phyloP scores from a whole-genome alignment of 1,140 invertebrate species.

The Phthorimaea operculella region DNA sequence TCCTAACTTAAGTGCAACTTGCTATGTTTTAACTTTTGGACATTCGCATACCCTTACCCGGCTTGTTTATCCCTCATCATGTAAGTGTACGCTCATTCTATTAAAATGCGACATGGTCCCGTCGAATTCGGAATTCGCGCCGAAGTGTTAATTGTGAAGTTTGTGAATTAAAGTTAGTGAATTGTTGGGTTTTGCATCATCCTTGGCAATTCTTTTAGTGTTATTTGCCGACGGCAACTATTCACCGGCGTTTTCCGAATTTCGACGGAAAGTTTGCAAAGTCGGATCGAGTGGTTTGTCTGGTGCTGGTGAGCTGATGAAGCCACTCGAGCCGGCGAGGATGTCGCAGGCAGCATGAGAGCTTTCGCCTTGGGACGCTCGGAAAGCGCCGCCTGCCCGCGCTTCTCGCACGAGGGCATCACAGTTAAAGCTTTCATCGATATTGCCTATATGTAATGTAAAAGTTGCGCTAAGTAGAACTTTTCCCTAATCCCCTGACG shows the following conservation, averaged over 20 bases:
- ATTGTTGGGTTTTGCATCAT: conserved; percentile 24
- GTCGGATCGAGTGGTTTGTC: conserved; percentile 37
- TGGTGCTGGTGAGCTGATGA: neutral
- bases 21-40: conserved; percentile 63
- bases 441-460: conserved; percentile 35
- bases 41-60: conserved; percentile 56
- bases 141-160: conserved; percentile 58
- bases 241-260: conserved; percentile 54
- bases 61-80: conserved; percentile 65
- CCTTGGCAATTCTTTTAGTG: conserved; percentile 26
- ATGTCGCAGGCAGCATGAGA: conserved; percentile 13
- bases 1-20: conserved; percentile 61
- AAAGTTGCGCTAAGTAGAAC: conserved; percentile 44
- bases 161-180: conserved; percentile 53
- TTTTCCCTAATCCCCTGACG: conserved; percentile 34
- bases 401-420: conserved; percentile 27
- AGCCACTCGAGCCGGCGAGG: neutral
- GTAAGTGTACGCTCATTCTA: conserved; percentile 64
- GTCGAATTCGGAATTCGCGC: conserved; percentile 63
- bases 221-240: conserved; percentile 35
- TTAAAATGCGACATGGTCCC: conserved; percentile 40
- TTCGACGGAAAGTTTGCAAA: conserved; percentile 51
- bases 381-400: conserved; percentile 26
- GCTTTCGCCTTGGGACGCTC: conserved; percentile 43
- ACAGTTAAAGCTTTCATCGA: conserved; percentile 39